Base-by-base conservation (phyloP, 2,888 invertebrate genomes). In the Torymus aiolomorphi region DNA sequence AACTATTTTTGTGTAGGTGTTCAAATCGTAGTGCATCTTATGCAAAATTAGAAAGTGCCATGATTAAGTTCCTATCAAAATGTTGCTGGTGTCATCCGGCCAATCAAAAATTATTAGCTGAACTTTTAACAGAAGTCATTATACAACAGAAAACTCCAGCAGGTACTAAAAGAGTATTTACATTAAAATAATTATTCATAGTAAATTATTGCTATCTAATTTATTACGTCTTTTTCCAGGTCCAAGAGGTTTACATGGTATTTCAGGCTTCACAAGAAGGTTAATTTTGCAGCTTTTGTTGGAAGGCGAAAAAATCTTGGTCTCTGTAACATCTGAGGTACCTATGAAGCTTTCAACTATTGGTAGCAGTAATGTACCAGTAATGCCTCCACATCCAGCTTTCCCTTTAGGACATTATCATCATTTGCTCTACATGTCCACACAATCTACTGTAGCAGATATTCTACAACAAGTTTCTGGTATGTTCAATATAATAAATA, bases 251-350 rank as follows among this genome's bases (percentile, higher is more conserved):
- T 88, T 91, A 1, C 91, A 91, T 65, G 95, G 95, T 13, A 95
- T 97, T 87, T 95, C 96, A 0, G 97, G 97, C 10, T 97, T 97
- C 91, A 96, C 97, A 59, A 93, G 97, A 49, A 94, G 97, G 73
- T 91, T 98, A 78, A 94, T 97, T 83, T 92, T 97, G 74, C 97
- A 97, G 87, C 92, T 97, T 76, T 91, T 98, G 82, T 91, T 98
- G 82, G 97, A 97, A 87, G 96, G 95, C 87, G 97, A 97, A 91
- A 95, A 95, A 85, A 94, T 96, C 81, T 92, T 94, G 31, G 95
- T 97, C 31, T 95, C 95, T 84, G 93, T 97, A 78, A 91, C 90
- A 2, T 91, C 89, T 2, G 89, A 90, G 77, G 83, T 85, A 79
- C 88, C 88, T 13, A 89, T 89, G 87, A 88, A 87, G 84, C 85